Evolutionary conservation across 2,888 invertebrate genomes (phyloP).

Genomic region (Parascotia fuliginaria): DNA sequence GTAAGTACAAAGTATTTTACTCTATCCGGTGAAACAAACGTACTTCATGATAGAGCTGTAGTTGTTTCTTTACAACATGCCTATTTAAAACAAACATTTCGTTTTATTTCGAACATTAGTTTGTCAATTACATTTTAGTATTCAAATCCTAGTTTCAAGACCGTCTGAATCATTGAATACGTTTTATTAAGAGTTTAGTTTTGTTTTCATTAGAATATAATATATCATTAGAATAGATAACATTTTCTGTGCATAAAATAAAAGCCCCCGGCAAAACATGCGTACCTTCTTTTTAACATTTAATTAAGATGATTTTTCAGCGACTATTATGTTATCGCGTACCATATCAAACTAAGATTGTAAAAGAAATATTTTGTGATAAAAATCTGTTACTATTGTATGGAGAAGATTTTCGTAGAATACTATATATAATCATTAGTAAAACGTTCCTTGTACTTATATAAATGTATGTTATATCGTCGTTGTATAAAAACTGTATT

Average conservation of each 20-base stretch:
- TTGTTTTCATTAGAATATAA: slow-evolving; percentile 12
- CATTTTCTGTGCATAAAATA: slow-evolving; percentile 27
- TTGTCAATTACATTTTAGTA: background rate
- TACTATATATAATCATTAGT: background rate
- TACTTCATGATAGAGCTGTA: no score
- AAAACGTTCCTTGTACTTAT: background rate
- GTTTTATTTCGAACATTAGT: no score
- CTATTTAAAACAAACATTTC: no score
- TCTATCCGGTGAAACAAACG: no score
- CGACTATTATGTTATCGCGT: slow-evolving; percentile 32
- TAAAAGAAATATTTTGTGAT: slow-evolving; percentile 19
- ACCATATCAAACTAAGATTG: slow-evolving; percentile 26
- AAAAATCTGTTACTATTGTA: slow-evolving; percentile 16
- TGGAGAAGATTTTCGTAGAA: slow-evolving; percentile 4
- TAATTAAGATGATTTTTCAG: slow-evolving; percentile 41
- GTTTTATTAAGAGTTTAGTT: slow-evolving; percentile 6
- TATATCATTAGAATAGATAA: no score
- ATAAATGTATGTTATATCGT: no score
- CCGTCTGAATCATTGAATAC: background rate
- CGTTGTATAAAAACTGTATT: no score
- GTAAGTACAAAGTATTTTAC: no score
- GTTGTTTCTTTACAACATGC: no score
- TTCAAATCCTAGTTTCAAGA: background rate
- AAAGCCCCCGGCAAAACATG: slow-evolving; percentile 43
- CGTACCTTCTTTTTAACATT: slow-evolving; percentile 35